Base-by-base conservation (phyloP, 2,113 vertebrate genomes). In the Plestiodon gilberti region DNA sequence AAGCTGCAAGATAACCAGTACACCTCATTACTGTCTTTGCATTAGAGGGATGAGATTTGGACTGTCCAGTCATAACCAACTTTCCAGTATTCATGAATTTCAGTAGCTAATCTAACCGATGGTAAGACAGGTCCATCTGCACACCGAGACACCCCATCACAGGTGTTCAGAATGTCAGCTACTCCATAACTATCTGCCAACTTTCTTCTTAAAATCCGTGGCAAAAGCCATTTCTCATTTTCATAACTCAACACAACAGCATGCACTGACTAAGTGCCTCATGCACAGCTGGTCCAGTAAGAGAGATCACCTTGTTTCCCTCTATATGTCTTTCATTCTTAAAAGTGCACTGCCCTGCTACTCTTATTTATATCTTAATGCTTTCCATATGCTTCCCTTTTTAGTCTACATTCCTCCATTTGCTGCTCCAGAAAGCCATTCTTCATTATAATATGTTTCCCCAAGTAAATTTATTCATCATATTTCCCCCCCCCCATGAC, bases 391-490 rank as follows among this genome's bases (percentile, higher is more conserved):
- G 96, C 94, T 96, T 93, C 80, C 43, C 93, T 90, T 81, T 95
- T 93, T 92, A 94, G 85, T 91, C 90, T 93, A 93, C 94, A 96
- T 96, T 96, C 96, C 92, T 91, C 94, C 89, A 88, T 94, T 95
- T 93, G 85, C 92, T 93, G 96, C 94, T 94, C 94, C 92, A 94
- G 95, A 96, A 97, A 96, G 96, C 94, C 96, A 96, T 96, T 96
- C 96, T 96, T 97, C 96, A 96, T 95, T 96, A 96, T 96, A 97
- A 96, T 96, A 96, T 96, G 96, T 97, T 95, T 93, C 96, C 95
- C 95, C 94, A 90, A 96, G 96, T 96, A 97, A 97, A 97, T 96
- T 96, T 96, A 96, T 97, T 97, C 96, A 96, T 96, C 96, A 96
- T 97, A 93, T 96, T 96, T 93, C 92, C 43, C 33, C 20, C 4